These are phyloP conservation scores for Spatulosminthurus flaviceps DNA, from an alignment of 2,888 invertebrate genomes.

Conservation along the genomic window DNA sequence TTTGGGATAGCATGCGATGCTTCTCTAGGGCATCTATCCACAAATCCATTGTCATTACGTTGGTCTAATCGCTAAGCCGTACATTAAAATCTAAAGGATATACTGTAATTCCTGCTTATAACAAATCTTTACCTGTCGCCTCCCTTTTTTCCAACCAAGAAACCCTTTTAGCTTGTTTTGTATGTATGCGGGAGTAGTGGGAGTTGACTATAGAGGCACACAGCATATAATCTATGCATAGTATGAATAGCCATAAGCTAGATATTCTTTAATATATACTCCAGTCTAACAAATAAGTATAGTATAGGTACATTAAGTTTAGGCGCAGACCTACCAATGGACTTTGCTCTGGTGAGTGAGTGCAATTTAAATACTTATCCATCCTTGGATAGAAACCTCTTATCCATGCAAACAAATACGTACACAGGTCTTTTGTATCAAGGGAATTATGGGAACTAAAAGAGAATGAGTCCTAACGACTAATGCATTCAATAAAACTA, in stretches of 20 bases:
- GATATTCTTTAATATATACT: no score
- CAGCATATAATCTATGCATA: no score
- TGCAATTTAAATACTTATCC: neutral
- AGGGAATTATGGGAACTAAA: neutral
- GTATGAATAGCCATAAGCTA: no score
- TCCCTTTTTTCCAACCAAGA: conserved; percentile 12
- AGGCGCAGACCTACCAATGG: no score
- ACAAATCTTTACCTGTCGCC: conserved; percentile 27
- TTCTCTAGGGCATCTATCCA: neutral
- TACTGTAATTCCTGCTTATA: neutral
- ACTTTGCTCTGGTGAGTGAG: no score
- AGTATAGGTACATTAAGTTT: no score
- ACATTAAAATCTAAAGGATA: conserved; percentile 12
- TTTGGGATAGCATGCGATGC: neutral
- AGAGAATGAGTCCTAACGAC: conserved; percentile 2
- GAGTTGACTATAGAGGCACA: no score
- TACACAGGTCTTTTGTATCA: no score
- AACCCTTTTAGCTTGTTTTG: neutral
- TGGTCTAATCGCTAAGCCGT: conserved; percentile 19
- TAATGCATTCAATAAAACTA: conserved; percentile 13
- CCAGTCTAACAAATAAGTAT: no score
- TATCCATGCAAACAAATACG: no score
- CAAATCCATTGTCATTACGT: neutral
- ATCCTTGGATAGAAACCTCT: neutral
- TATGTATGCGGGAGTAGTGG: no score